These are phyloP conservation scores for Zaprionus davidi DNA, from an alignment of 1,140 invertebrate species.

Conservation along the genomic window DNA sequence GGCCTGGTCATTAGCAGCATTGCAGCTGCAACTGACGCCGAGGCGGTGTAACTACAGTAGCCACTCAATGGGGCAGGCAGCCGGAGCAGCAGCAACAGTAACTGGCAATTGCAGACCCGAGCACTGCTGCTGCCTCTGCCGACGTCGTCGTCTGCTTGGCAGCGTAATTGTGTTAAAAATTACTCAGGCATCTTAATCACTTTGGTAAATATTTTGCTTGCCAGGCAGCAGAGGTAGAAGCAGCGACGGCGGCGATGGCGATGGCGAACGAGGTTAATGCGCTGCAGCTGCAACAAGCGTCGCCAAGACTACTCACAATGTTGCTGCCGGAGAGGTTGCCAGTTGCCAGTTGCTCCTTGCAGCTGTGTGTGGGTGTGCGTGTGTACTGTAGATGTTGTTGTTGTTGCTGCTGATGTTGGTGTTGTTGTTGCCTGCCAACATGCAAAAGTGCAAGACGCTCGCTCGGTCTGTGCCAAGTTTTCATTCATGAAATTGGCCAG, in stretches of 20 bases:
- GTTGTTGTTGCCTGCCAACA: conserved; percentile 50
- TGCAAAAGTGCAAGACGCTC: conserved; percentile 66
- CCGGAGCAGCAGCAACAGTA: conserved; percentile 22
- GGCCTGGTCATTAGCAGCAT: conserved; percentile 79
- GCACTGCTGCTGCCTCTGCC: conserved; percentile 18
- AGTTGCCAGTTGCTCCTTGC: conserved; percentile 39
- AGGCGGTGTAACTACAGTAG: conserved; percentile 77
- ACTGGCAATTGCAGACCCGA: conserved; percentile 26
- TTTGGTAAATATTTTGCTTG: conserved; percentile 83
- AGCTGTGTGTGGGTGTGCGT: conserved; percentile 69
- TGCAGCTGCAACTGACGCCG: conserved; percentile 69
- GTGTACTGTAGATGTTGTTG: conserved; percentile 30
- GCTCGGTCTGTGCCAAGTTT: conserved; percentile 52
- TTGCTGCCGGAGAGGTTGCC: conserved; percentile 34
- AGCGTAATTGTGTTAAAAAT: conserved; percentile 83
- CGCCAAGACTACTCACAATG: conserved; percentile 42
- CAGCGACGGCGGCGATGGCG: conserved; percentile 39
- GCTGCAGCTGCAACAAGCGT: conserved; percentile 72
- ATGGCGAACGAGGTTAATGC: conserved; percentile 74
- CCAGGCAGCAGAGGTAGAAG: conserved; percentile 41
- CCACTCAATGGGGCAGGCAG: conserved; percentile 45
- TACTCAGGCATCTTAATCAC: conserved; percentile 83
- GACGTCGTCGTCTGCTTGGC: conserved; percentile 77
- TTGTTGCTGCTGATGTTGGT: neutral
- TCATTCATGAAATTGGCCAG: conserved; percentile 80